Percentiles rank a stretch among this genome's conserved stretches.
Conservation (phyloP, 2,113 vertebrate genomes). For the Channa argus region DNA sequence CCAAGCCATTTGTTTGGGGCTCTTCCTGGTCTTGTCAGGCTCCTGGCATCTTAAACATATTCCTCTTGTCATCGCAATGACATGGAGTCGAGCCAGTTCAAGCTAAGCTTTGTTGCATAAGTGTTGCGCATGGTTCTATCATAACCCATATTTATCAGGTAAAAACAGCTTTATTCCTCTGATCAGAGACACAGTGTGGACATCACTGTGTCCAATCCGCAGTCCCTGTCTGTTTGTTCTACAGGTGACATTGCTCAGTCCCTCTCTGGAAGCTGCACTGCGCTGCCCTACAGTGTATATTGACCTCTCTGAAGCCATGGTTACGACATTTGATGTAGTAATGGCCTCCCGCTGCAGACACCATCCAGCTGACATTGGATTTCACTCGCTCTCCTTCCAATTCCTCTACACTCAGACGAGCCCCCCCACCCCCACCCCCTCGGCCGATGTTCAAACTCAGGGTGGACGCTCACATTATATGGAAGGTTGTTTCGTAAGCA, state of each 20-base stretch:
- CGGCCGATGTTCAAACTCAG: no score
- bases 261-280: slow-evolving; percentile 21
- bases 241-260: slow-evolving; percentile 39
- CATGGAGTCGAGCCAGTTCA: slow-evolving; percentile 31
- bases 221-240: neutral
- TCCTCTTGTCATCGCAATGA: slow-evolving; percentile 23
- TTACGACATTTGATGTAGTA: slow-evolving; percentile 20
- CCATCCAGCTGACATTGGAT: slow-evolving; percentile 48
- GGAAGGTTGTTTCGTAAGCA: slow-evolving; percentile 60
- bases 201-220: slow-evolving; percentile 11
- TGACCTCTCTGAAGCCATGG: slow-evolving; percentile 46
- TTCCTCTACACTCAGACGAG: neutral
- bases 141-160: neutral
- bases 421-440: neutral
- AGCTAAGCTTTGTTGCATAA: slow-evolving; percentile 6
- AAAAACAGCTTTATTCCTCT: neutral
- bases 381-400: slow-evolving; percentile 20
- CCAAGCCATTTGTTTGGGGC: slow-evolving; percentile 42
- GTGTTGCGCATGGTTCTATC: slow-evolving; percentile 4
- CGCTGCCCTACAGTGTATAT: slow-evolving; percentile 40
- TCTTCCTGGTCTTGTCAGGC: slow-evolving; percentile 29
- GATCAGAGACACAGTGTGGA: neutral
- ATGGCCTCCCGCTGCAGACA: slow-evolving; percentile 24
- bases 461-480: neutral
- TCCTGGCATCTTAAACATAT: slow-evolving; percentile 37